Conservation (phyloP, 1,140 invertebrate genomes). For the Homalodisca vitripennis region DNA sequence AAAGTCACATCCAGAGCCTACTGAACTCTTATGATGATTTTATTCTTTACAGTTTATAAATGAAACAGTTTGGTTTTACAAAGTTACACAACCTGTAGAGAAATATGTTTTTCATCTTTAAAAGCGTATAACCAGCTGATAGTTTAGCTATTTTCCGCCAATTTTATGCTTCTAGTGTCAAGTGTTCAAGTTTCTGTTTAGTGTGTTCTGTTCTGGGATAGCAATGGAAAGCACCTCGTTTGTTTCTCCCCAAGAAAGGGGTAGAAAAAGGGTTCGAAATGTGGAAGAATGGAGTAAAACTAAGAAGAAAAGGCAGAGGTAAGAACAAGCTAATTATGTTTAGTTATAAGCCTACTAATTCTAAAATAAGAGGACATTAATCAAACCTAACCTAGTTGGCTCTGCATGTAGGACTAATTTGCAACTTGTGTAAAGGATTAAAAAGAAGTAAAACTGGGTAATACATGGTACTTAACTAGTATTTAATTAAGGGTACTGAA, state of each 20-base stretch:
- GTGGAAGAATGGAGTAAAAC: background rate
- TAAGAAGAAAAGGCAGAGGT: background rate
- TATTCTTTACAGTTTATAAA: too few relatives aligned
- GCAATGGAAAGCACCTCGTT: background rate
- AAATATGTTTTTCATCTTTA: background rate
- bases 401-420: background rate
- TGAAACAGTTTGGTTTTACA: too few relatives aligned
- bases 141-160: background rate
- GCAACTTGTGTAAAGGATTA: background rate
- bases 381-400: background rate
- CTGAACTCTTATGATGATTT: background rate
- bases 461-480: background rate
- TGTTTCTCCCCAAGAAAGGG: background rate
- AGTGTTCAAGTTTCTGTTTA: background rate
- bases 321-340: conserved; percentile 4
- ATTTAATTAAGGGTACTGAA: conserved; percentile 1
- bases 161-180: background rate
- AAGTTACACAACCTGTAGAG: background rate
- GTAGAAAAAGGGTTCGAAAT: background rate
- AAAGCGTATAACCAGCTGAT: background rate
- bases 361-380: background rate
- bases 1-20: background rate
- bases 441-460: background rate
- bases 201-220: background rate
- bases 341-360: background rate